Base-by-base conservation (phyloP, 2,888 invertebrate species). In the Aphodius sticticus region DNA sequence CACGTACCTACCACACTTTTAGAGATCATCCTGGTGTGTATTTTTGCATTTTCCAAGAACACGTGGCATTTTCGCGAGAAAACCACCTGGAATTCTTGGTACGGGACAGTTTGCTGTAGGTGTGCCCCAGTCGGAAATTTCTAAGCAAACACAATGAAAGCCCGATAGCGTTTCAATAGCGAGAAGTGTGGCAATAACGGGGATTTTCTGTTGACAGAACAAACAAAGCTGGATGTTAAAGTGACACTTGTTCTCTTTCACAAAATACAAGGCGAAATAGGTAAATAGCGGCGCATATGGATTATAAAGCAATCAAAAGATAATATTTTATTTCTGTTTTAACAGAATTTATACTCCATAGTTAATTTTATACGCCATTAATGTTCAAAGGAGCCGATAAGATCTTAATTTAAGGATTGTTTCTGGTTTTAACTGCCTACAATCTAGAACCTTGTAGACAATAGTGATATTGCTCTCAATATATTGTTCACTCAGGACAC, bases 21-120 rank as follows among this genome's bases (percentile, higher is more conserved):
- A 38, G 16, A n/a, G 69, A 38, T 72, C n/a, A 6, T 15, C 74
- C 9, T 26, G 35, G 80, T 76, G 79, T 81, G 77, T 80, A 81
- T 82, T 81, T 82, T 83, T 82, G 82, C 81, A 82, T 83, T 82
- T 83, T 82, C 82, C 80, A 69, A 81, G 83, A 83, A 83, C 69
- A 53, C 53, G 53, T 9, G 53, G 53, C 36, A 74, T 37, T 35
- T 74, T 74, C 74, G 74, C 74, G 74, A 74, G 74, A 74, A 74
- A 74, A 37, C 74, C 37, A 74, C 74, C 14, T 74, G 35, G 74
- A 36, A 74, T 74, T 74, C 74, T 37, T n/a, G 36, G 74, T 74
- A 74, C 26, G 35, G 74, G 35, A 74, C 26, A 26, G 26, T 26
- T 26, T 26, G 26, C 26, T 26, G 26, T 9, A 53, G 53, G 71